Conservation (phyloP, 2,113 vertebrate genomes). For the Festucalex cinctus region DNA sequence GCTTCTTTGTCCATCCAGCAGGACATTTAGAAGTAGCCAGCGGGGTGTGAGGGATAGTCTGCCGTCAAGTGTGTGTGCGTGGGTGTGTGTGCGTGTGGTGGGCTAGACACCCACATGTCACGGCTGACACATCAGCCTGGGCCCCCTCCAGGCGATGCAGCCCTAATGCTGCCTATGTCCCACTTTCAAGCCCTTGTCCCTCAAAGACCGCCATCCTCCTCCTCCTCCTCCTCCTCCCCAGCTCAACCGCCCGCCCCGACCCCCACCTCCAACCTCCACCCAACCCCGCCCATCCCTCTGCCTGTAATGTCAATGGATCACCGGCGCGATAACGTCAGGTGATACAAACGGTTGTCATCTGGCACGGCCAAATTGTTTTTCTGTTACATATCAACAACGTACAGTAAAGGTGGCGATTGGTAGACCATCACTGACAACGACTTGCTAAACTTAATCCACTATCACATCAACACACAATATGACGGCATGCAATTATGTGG, state of each 20-base stretch:
- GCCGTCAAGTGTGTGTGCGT: conserved; percentile 41
- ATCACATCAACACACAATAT: too few relatives aligned
- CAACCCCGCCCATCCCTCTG: conserved; percentile 45
- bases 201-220: conserved; percentile 67
- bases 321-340: conserved; percentile 48
- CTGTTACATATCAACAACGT: neutral
- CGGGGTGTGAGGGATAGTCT: conserved; percentile 74
- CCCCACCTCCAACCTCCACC: conserved; percentile 19
- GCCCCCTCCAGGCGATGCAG: conserved; percentile 60
- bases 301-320: conserved; percentile 62
- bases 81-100: conserved; percentile 68
- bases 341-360: conserved; percentile 33
- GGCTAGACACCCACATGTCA: conserved; percentile 73
- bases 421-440: too few relatives aligned
- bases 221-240: neutral
- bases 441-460: too few relatives aligned
- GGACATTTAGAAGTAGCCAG: conserved; percentile 81
- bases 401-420: neutral
- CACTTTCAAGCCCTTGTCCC: conserved; percentile 72
- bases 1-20: conserved; percentile 65
- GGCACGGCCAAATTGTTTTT: neutral
- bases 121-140: conserved; percentile 66
- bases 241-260: conserved; percentile 29
- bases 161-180: conserved; percentile 71
- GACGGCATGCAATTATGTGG: too few relatives aligned